Percentiles rank a stretch among this genome's conserved stretches.
Conservation (phyloP, 2,888 invertebrate species). For the Drosophila maculinotata region DNA sequence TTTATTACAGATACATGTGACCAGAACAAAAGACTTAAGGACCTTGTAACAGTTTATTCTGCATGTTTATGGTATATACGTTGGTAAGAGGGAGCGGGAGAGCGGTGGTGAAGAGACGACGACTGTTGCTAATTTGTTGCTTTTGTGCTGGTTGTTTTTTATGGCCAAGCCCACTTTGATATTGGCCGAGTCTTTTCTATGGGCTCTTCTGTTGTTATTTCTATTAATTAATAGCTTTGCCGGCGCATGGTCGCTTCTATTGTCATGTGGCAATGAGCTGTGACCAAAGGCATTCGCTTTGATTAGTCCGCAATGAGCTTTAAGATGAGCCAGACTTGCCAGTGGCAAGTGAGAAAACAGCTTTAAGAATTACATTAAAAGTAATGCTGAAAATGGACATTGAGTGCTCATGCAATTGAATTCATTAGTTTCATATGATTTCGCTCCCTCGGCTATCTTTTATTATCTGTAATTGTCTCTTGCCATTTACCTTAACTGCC, state of each 20-base stretch:
- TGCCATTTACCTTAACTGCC: not conserved
- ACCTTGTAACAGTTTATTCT: slow-evolving; percentile 73
- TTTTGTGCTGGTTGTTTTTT: slow-evolving; percentile 51
- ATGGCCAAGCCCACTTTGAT: slow-evolving; percentile 31
- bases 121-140: slow-evolving; percentile 75
- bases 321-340: slow-evolving; percentile 10
- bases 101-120: slow-evolving; percentile 23
- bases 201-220: slow-evolving; percentile 25
- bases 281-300: slow-evolving; percentile 59
- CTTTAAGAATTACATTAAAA: slow-evolving; percentile 7
- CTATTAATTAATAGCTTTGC: slow-evolving; percentile 64
- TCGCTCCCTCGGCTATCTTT: not conserved
- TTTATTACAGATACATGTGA: slow-evolving; percentile 25
- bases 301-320: slow-evolving; percentile 56
- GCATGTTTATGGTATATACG: too few species aligned
- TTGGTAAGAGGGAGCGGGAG: slow-evolving; percentile 14
- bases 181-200: slow-evolving; percentile 47
- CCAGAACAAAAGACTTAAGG: slow-evolving; percentile 61
- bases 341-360: not conserved
- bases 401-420: too few species aligned
- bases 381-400: too few species aligned
- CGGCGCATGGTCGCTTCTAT: slow-evolving; percentile 54
- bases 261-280: slow-evolving; percentile 62
- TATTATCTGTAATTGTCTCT: not conserved
- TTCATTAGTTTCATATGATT: too few species aligned